Percentiles rank a stretch among this genome's conserved stretches.
Conservation (phyloP, 2,113 vertebrate species). For the Phalacrocorax carbo region DNA sequence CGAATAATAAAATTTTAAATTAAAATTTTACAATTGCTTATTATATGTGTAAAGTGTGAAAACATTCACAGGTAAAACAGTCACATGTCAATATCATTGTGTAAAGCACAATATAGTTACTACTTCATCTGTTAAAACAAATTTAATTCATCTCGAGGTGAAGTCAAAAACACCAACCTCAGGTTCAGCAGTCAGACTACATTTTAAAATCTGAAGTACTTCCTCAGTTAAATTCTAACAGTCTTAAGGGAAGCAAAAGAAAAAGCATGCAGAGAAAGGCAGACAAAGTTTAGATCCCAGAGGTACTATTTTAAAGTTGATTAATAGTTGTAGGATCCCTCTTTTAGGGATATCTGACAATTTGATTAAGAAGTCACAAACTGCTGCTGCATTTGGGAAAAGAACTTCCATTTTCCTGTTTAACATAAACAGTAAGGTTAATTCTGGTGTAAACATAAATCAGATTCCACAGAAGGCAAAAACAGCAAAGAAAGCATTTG, state of each 20-base stretch:
- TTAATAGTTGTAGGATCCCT: not conserved
- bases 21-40: not conserved
- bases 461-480: not conserved
- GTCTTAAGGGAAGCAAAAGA: not conserved
- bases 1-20: not conserved
- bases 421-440: not conserved
- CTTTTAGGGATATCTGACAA: not conserved
- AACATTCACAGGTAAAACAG: not conserved
- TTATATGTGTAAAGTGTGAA: not conserved
- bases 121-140: not conserved
- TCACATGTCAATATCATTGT: not conserved
- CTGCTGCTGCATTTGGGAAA: not conserved
- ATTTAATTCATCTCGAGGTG: not conserved
- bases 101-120: not conserved
- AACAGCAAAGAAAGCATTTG: not conserved
- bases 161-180: not conserved
- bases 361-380: not conserved
- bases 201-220: not conserved
- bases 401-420: not conserved
- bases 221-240: not conserved
- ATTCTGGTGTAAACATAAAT: not conserved
- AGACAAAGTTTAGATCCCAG: not conserved
- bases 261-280: not conserved
- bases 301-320: not conserved
- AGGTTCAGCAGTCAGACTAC: not conserved